Base-by-base conservation (phyloP, 2,888 invertebrate genomes). In the Andrena chrysosceles region DNA sequence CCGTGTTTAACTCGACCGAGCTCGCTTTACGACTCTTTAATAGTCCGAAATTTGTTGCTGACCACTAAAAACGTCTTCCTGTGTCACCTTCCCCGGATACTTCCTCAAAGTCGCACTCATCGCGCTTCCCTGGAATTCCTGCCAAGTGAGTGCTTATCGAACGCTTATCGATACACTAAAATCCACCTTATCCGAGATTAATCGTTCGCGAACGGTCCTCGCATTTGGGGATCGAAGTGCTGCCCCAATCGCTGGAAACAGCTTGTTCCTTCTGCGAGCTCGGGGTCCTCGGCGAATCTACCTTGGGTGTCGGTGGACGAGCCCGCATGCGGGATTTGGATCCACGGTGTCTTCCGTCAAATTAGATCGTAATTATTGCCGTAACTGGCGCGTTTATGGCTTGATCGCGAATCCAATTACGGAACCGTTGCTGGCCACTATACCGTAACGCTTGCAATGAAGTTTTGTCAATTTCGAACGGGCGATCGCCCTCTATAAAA, bases 1-100 rank as follows among this genome's bases (percentile, higher is more conserved):
- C 91, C 93, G 91, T 93, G 94, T 94, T 90, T 89, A 91, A 91
- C 86, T 82, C 90, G 90, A 85, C 88, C 90, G 89, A 88, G 83
- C 87, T 90, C 90, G 90, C 87, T 90, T 91, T 91, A 91, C 91
- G 92, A 91, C 91, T 88, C 90, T 92, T 93, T 93, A 93, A 93
- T 93, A 93, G 92, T 80, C 84, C 87, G 90, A 93, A 93, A 93
- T 93, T 93, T 93, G 93, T 93, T 90, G 89, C 87, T 85, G 84
- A 81, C 87, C 81, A 78, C 79, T 87, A 84, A 87, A 84, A 78
- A 87, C 78, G 80, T 88, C 85, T 85, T 87, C 85, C 84, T 81
- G 77, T 70, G 79, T 76, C 80, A 84, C 78, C 77, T 77, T 54
- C 31, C 48, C 20, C 59, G 56, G 77, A 64, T 35, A 76, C 82